Conservation (phyloP, 1,140 invertebrate species). For the Kradibia gibbosae region DNA sequence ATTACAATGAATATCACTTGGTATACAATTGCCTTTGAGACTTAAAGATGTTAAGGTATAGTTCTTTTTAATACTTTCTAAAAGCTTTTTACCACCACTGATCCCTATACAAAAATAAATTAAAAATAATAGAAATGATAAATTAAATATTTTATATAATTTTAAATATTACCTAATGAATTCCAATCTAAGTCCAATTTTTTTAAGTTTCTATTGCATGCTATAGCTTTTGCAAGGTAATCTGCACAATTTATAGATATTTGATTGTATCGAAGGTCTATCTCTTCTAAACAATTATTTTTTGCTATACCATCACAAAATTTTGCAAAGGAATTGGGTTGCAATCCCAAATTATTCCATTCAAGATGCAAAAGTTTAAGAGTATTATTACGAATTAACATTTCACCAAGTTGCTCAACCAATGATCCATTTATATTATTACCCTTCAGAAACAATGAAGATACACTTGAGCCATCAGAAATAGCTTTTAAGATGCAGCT, state of each 20-base stretch:
- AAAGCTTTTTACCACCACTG: conserved; percentile 63
- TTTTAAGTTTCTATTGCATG: conserved; percentile 63
- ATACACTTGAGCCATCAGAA: conserved; percentile 62
- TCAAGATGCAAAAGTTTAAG: conserved; percentile 65
- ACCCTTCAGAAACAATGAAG: conserved; percentile 65
- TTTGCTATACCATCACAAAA: conserved; percentile 66
- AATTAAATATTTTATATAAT: background rate
- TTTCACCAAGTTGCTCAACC: conserved; percentile 62
- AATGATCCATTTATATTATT: conserved; percentile 66
- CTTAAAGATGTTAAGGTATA: conserved; percentile 60
- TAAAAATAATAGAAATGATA: background rate
- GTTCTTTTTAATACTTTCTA: conserved; percentile 63
- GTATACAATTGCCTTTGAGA: conserved; percentile 69
- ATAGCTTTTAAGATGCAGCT: conserved; percentile 61
- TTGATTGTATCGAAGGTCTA: conserved; percentile 70
- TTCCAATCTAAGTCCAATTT: conserved; percentile 69
- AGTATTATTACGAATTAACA: conserved; percentile 64
- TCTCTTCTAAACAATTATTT: conserved; percentile 66
- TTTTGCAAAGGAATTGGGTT: conserved; percentile 61
- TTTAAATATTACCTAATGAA: conserved; percentile 59
- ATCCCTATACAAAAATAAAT: background rate
- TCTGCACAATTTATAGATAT: conserved; percentile 63
- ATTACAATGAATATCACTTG: conserved; percentile 62
- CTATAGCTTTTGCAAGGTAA: conserved; percentile 59
- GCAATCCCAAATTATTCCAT: conserved; percentile 67